Percentiles rank a stretch among this genome's conserved stretches.
Conservation (phyloP, 2,888 invertebrate genomes). For the Apomyelois bistriatella region DNA sequence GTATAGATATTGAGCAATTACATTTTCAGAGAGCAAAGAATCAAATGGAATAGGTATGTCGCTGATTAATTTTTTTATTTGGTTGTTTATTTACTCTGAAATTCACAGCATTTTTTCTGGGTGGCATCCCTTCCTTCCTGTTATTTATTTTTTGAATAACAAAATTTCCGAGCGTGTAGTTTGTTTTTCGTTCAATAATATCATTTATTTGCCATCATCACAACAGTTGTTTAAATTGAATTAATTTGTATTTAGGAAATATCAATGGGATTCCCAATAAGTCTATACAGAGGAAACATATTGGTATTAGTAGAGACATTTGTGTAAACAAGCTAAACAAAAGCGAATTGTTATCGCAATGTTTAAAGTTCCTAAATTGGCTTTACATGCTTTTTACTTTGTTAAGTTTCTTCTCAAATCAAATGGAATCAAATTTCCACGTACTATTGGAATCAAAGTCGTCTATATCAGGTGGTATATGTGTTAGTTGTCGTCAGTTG, state of each 20-base stretch:
- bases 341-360: neutral
- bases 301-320: neutral
- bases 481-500: too few relatives aligned
- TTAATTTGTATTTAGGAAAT: conserved; percentile 6
- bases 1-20: neutral
- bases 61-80: neutral
- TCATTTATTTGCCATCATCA: neutral
- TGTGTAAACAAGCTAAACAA: neutral
- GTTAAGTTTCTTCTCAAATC: too few relatives aligned
- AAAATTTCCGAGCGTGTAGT: neutral
- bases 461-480: too few relatives aligned
- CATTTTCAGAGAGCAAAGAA: neutral
- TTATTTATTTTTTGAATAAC: too few relatives aligned
- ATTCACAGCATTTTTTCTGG: too few relatives aligned
- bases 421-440: too few relatives aligned
- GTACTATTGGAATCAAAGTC: too few relatives aligned
- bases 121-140: too few relatives aligned
- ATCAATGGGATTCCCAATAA: neutral
- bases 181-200: neutral
- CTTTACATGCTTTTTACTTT: too few relatives aligned
- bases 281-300: conserved; percentile 7
- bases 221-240: conserved; percentile 6
- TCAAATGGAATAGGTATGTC: neutral
- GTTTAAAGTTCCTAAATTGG: neutral
- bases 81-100: too few relatives aligned